Evolutionary conservation across 2,888 invertebrate species (phyloP).

Genomic region (Gasteruption jaculator): DNA sequence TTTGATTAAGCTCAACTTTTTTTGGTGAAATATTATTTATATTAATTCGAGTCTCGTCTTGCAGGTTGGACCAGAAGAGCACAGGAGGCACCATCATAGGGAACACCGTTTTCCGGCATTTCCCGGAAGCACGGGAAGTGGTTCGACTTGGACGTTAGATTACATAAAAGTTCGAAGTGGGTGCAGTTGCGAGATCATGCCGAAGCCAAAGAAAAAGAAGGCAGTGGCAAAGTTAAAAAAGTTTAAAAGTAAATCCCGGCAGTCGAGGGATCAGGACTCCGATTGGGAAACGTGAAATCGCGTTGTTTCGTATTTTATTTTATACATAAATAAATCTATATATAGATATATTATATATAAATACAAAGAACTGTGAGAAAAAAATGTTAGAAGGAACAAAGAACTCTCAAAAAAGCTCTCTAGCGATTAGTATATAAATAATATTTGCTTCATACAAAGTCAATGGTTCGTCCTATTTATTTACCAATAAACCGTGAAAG

Average conservation of each 20-base stretch:
- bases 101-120: conserved; percentile 50
- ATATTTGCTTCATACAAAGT: too few relatives aligned
- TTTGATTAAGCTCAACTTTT: too few relatives aligned
- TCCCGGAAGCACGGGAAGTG: conserved; percentile 51
- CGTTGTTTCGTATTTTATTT: too few relatives aligned
- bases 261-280: conserved; percentile 26
- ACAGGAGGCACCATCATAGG: conserved; percentile 44
- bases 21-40: too few relatives aligned
- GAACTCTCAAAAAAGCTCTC: too few relatives aligned
- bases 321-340: too few relatives aligned
- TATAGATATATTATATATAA: too few relatives aligned
- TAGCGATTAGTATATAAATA: too few relatives aligned
- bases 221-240: conserved; percentile 33
- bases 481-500: too few relatives aligned
- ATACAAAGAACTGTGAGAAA: too few relatives aligned
- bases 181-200: conserved; percentile 75
- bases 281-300: conserved; percentile 27
- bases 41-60: conserved; percentile 19
- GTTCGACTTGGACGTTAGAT: conserved; percentile 68
- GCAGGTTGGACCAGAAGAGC: conserved; percentile 50
- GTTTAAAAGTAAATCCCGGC: conserved; percentile 34
- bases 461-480: too few relatives aligned
- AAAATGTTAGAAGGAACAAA: too few relatives aligned
- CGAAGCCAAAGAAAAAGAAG: conserved; percentile 56
- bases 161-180: conserved; percentile 79